Evolutionary conservation across 2,888 invertebrate species (phyloP).

Genomic region (Sarcophaga subvicina): DNA sequence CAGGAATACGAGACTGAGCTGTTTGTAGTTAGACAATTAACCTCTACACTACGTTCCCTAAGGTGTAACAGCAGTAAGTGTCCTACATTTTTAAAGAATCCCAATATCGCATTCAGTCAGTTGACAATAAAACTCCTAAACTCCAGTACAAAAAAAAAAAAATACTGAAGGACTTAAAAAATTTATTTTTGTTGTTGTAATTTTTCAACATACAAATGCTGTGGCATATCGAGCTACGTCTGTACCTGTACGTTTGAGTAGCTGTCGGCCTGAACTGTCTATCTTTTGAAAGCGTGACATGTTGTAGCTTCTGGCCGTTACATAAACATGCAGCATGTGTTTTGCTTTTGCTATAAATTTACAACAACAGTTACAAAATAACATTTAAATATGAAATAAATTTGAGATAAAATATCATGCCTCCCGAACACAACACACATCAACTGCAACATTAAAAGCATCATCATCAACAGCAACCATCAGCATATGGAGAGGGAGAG

Average conservation of each 20-base stretch:
- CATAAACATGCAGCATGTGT: constrained; percentile 46
- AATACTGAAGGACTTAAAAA: background rate
- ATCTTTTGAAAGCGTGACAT: constrained; percentile 74
- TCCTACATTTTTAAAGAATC: too few species aligned
- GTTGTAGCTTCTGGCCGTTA: constrained; percentile 77
- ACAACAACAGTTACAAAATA: background rate
- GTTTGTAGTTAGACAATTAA: too few species aligned
- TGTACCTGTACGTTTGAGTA: constrained; percentile 53
- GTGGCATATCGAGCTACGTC: background rate
- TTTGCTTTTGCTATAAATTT: constrained; percentile 15
- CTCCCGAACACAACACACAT: background rate
- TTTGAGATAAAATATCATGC: constrained; percentile 53
- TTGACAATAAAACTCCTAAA: constrained; percentile 26
- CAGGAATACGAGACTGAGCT: too few species aligned
- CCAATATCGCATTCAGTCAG: too few species aligned
- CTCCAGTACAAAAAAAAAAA: background rate
- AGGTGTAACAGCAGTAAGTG: too few species aligned
- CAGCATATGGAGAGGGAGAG: background rate
- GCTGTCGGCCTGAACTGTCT: constrained; percentile 60
- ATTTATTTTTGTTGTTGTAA: background rate
- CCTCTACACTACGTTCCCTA: too few species aligned
- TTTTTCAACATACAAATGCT: background rate
- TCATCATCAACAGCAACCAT: background rate
- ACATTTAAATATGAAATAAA: constrained; percentile 63
- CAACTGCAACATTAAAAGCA: background rate